Conservation (phyloP, 2,888 invertebrate genomes). For the Clistopyga incitator region DNA sequence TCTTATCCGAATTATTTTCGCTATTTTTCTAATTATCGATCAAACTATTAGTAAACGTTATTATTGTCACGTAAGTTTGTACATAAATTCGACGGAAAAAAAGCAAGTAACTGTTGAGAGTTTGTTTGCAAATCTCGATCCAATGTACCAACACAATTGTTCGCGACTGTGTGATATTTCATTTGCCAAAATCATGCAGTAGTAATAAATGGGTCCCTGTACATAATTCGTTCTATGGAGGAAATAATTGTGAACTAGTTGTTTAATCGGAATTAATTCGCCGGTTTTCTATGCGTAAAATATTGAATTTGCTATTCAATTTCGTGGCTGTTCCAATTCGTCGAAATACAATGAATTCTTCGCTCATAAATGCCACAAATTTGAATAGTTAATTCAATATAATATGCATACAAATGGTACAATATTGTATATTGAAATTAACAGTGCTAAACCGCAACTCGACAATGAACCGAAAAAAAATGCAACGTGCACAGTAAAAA, state of each 20-base stretch:
- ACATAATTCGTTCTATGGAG: constrained; percentile 15
- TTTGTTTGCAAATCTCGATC: constrained; percentile 30
- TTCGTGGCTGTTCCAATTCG: neutral
- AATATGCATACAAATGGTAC: neutral
- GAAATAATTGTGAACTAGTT: constrained; percentile 9
- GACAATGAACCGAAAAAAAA: neutral
- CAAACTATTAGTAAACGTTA: constrained; percentile 29
- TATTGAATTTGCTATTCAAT: neutral
- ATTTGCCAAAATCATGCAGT: constrained; percentile 10
- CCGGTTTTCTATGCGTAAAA: neutral
- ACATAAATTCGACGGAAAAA: constrained; percentile 37
- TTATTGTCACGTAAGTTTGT: constrained; percentile 40
- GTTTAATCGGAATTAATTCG: neutral
- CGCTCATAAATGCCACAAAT: neutral
- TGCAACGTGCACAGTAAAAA: neutral
- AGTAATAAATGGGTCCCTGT: constrained; percentile 16
- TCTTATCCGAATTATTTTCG: constrained; percentile 54
- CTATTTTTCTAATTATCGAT: constrained; percentile 25
- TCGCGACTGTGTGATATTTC: constrained; percentile 8
- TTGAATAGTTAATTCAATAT: neutral
- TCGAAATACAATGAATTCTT: neutral
- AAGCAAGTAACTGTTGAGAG: constrained; percentile 5
- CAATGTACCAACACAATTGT: constrained; percentile 9
- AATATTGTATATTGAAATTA: constrained; percentile 10
- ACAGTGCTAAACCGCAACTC: neutral